phyloP scores from a whole-genome alignment of 2,797 vertebrate species.

The Microtus californicus region DNA sequence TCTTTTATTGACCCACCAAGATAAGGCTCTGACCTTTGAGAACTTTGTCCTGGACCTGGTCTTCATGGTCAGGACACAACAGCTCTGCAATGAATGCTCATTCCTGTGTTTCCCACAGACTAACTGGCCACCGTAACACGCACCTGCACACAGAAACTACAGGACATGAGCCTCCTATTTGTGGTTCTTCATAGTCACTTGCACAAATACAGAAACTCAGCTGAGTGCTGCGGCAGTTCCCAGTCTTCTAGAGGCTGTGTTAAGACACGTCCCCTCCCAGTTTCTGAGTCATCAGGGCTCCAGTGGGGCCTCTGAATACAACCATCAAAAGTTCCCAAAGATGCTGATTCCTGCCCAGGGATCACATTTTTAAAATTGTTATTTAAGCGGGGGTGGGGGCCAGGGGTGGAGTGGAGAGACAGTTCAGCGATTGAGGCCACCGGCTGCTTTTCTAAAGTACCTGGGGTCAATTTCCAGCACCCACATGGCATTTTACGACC shows the following conservation, averaged over 20 bases:
- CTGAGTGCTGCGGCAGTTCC: neutral
- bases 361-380: neutral
- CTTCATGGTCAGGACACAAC: neutral
- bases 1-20: neutral
- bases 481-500: neutral
- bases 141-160: neutral
- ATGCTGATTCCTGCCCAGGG: neutral
- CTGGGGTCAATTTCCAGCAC: neutral
- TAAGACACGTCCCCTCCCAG: neutral
- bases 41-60: neutral
- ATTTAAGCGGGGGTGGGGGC: too few relatives aligned
- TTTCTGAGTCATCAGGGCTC: neutral
- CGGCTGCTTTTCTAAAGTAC: neutral
- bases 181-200: neutral
- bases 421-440: neutral
- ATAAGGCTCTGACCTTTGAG: neutral
- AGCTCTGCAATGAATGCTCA: neutral
- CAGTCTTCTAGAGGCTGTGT: neutral
- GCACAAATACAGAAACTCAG: neutral
- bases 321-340: neutral
- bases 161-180: neutral
- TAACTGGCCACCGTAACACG: neutral
- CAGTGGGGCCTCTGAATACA: neutral
- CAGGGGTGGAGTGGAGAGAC: neutral
- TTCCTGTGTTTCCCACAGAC: neutral